Conservation (phyloP, 2,113 vertebrate species). For the Gymnocephalus cernua region DNA sequence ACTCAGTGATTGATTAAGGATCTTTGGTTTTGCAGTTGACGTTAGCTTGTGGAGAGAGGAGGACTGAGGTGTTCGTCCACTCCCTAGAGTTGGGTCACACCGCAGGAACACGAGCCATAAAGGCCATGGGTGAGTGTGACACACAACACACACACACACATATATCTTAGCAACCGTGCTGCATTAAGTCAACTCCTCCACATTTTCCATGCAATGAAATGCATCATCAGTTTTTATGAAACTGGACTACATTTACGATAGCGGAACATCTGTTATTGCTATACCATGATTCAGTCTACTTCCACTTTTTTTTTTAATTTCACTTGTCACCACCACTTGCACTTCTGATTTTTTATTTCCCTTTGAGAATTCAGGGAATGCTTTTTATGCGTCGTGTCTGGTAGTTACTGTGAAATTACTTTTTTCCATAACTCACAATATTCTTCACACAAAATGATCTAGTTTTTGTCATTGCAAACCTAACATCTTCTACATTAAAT, state of each 20-base stretch:
- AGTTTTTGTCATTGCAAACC: background rate
- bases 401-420: background rate
- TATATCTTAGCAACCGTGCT: slow-evolving; percentile 17
- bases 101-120: slow-evolving; percentile 92
- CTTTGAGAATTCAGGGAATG: slow-evolving; percentile 12
- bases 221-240: slow-evolving; percentile 47
- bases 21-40: slow-evolving; percentile 86
- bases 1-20: background rate
- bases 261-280: slow-evolving; percentile 54
- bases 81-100: slow-evolving; percentile 96
- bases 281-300: slow-evolving; percentile 48
- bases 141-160: background rate
- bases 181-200: slow-evolving; percentile 9
- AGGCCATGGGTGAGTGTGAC: slow-evolving; percentile 89
- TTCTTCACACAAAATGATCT: background rate
- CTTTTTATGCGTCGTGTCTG: background rate
- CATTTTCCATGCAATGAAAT: slow-evolving; percentile 34
- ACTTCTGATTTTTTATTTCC: slow-evolving; percentile 58
- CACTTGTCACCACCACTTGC: slow-evolving; percentile 23
- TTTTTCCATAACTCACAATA: slow-evolving; percentile 6
- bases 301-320: slow-evolving; percentile 64
- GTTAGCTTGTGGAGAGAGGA: slow-evolving; percentile 89
- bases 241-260: slow-evolving; percentile 17
- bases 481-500: background rate
- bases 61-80: slow-evolving; percentile 94